Percentiles rank a stretch among this genome's conserved stretches.
These are phyloP conservation scores for Morus bassanus DNA, from an alignment of 2,797 vertebrate species.

Conservation along the genomic window DNA sequence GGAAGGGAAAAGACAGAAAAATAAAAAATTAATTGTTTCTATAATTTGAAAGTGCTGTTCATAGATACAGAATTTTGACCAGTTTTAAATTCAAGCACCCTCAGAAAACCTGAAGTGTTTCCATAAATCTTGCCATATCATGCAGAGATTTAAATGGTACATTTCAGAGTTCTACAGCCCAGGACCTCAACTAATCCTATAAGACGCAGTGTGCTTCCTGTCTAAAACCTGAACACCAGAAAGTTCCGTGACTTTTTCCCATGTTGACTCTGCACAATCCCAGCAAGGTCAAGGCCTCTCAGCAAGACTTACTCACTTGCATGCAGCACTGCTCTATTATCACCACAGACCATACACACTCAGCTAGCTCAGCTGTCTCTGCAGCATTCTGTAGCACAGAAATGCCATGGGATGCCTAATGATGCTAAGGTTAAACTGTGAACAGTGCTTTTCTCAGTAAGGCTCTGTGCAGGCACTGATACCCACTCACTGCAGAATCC, in stretches of 20 bases:
- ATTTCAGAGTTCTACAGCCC: background rate
- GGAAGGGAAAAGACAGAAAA: background rate
- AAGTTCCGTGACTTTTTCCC: background rate
- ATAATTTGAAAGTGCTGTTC: background rate
- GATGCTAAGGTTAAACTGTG: background rate
- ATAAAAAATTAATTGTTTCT: background rate
- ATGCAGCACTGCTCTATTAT: background rate
- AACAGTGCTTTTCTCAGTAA: background rate
- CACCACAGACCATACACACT: background rate
- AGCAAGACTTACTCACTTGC: background rate
- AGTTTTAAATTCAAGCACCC: background rate
- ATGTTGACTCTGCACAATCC: background rate
- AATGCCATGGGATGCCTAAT: background rate
- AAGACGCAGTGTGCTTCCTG: background rate
- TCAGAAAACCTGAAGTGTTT: background rate
- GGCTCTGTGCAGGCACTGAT: background rate
- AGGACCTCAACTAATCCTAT: background rate
- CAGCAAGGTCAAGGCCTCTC: background rate
- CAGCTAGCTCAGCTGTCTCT: background rate
- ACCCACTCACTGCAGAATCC: background rate
- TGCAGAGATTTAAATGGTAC: background rate
- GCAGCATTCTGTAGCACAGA: background rate
- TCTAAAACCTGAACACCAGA: background rate
- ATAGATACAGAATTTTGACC: background rate
- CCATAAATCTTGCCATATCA: background rate